Evolutionary conservation across 2,888 invertebrate genomes (phyloP).

Genomic region (Catonia carolina): DNA sequence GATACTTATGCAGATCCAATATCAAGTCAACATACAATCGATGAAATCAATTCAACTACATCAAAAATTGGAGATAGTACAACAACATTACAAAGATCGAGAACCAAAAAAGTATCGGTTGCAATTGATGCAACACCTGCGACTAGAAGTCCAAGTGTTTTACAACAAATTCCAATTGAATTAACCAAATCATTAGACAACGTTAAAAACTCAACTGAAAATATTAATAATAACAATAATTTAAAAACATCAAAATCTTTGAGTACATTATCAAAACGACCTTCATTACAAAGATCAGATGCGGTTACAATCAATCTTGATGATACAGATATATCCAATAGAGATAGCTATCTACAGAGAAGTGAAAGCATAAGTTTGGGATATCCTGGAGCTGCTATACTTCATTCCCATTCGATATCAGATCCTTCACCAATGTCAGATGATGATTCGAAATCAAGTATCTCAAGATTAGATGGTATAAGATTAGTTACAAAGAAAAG

Average conservation of each 20-base stretch:
- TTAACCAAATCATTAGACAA: constrained; percentile 48
- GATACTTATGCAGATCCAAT: constrained; percentile 20
- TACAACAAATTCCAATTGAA: constrained; percentile 71
- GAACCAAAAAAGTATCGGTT: constrained; percentile 55
- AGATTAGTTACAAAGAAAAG: constrained; percentile 4
- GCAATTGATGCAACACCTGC: constrained; percentile 73
- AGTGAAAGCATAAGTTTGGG: constrained; percentile 27
- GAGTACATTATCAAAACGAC: constrained; percentile 25
- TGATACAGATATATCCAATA: constrained; percentile 26
- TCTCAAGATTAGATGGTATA: constrained; percentile 15
- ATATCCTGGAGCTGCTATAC: constrained; percentile 19
- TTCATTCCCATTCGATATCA: constrained; percentile 32
- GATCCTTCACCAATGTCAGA: constrained; percentile 28
- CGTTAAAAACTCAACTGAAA: constrained; percentile 24
- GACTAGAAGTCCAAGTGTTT: constrained; percentile 61
- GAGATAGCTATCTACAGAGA: not conserved
- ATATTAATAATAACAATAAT: constrained; percentile 17
- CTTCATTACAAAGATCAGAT: constrained; percentile 30
- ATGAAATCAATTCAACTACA: constrained; percentile 18
- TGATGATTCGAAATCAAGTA: constrained; percentile 22
- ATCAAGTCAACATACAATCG: not conserved
- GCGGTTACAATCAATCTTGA: constrained; percentile 31
- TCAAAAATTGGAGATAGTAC: constrained; percentile 18
- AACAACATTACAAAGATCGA: constrained; percentile 14
- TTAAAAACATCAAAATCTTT: constrained; percentile 29